phyloP scores from a whole-genome alignment of 2,888 invertebrate species.

The Gryllus longicercus region DNA sequence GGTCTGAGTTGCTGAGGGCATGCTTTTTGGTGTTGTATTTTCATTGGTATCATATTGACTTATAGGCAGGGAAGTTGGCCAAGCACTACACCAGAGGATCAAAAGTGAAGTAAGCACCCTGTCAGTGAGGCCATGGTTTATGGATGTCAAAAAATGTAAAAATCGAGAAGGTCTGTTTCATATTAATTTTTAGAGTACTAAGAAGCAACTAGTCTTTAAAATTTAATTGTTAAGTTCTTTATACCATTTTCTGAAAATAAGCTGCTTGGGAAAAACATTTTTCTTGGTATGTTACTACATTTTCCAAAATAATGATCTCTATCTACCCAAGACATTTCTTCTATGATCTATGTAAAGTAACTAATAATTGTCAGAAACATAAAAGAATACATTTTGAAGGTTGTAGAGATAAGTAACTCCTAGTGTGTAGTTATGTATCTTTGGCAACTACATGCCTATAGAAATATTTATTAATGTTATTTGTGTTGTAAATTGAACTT shows the following conservation, averaged over 20 bases:
- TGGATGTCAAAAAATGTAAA: neutral
- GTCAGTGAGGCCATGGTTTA: slow-evolving; percentile 4
- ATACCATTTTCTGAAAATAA: too few relatives aligned
- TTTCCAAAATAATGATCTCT: neutral
- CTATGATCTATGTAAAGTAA: neutral
- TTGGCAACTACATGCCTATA: neutral
- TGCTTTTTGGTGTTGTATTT: neutral
- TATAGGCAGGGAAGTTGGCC: slow-evolving; percentile 17
- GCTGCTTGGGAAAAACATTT: too few relatives aligned
- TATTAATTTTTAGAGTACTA: neutral
- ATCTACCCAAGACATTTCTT: slow-evolving; percentile 4
- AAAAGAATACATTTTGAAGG: neutral
- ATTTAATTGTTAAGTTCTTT: too few relatives aligned
- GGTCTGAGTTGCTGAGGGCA: slow-evolving; percentile 1
- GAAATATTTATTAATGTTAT: slow-evolving; percentile 27
- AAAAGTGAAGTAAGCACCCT: slow-evolving; percentile 2
- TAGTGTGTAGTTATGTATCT: neutral
- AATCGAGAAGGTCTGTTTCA: neutral
- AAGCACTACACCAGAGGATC: slow-evolving; percentile 3
- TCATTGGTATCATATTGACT: slow-evolving; percentile 6
- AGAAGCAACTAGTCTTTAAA: too few relatives aligned
- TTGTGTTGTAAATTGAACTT: slow-evolving; percentile 39
- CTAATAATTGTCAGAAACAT: neutral
- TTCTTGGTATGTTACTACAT: too few relatives aligned
- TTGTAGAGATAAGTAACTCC: neutral